Evolutionary conservation across 2,113 vertebrate genomes (phyloP).

Genomic region (Pterocles orientalis): DNA sequence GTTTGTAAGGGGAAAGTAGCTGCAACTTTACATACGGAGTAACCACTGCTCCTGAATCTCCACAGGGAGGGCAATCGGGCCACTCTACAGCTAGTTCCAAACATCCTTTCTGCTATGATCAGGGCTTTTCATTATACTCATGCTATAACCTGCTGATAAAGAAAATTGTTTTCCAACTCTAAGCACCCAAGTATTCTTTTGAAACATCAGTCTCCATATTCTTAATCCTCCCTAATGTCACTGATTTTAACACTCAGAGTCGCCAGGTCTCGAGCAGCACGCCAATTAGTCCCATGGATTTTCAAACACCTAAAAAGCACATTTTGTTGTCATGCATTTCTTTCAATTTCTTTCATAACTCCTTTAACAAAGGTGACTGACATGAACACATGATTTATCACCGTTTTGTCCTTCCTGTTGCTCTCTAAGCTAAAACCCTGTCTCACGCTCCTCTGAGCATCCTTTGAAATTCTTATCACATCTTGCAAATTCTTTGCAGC

Average conservation of each 20-base stretch:
- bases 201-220: background rate
- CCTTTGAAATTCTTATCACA: background rate
- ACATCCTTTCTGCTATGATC: background rate
- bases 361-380: background rate
- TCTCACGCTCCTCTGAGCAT: background rate
- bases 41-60: background rate
- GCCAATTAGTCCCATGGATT: background rate
- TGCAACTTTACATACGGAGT: background rate
- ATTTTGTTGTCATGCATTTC: background rate
- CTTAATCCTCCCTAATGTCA: background rate
- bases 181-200: background rate
- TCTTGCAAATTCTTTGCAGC: background rate
- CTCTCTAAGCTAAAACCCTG: background rate
- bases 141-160: background rate
- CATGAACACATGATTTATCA: background rate
- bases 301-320: background rate
- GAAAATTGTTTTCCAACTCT: background rate
- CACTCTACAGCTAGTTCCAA: background rate
- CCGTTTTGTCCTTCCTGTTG: background rate
- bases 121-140: background rate
- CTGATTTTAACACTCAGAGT: background rate
- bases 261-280: background rate
- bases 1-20: background rate
- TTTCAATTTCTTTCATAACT: background rate
- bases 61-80: background rate